Evolutionary conservation across 1,140 invertebrate species (phyloP), one percentile per base, ranked within the genome.

Genomic region (Augochlora pura): DNA sequence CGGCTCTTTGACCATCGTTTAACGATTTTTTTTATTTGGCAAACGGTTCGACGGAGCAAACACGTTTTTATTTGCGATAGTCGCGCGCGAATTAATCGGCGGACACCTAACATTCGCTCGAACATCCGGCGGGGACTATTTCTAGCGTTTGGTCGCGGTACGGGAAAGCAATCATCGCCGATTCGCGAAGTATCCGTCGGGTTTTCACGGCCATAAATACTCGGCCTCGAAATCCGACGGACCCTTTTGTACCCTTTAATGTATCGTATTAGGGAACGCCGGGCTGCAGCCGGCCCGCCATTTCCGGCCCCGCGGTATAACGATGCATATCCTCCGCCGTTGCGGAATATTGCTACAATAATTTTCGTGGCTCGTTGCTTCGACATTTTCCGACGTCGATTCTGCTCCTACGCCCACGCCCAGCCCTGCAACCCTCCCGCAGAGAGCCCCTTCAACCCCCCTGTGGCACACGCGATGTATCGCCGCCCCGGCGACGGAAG

Each of bases 281-380:
- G 64, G 42, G 39, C 23, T 16, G 39, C n/a, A 42, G 10, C 9
- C 38, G 64, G n/a, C 6, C 39, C 62, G 12, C 62, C 46, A 39
- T 74, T 66, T 74, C 32, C 72, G 72, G 42, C 23, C 39, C 18
- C n/a, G 3, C 64, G 64, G 38, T 38, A 42, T 42, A 65, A 46
- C 64, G 52, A 54, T 25, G 52, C 67, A 25, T 54, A 57, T 57
- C 49, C 46, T 54, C 27, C 39, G 18, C 18, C 25, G 74, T 69
- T 42, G 74, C 57, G 42, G 66, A 49, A 49, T 54, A 70, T 70
- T 46, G 63, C 14, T 21, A 27, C 66, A 59, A 70, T 69, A 62
- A 77, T 77, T 70, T 49, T 62, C 74, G 57, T 38, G 74, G 57
- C 57, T 49, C 74, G 74, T 76, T 76, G 74, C 54, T 25, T 10